Base-by-base conservation (phyloP, 2,888 invertebrate genomes). In the Eristalis pertinax region DNA sequence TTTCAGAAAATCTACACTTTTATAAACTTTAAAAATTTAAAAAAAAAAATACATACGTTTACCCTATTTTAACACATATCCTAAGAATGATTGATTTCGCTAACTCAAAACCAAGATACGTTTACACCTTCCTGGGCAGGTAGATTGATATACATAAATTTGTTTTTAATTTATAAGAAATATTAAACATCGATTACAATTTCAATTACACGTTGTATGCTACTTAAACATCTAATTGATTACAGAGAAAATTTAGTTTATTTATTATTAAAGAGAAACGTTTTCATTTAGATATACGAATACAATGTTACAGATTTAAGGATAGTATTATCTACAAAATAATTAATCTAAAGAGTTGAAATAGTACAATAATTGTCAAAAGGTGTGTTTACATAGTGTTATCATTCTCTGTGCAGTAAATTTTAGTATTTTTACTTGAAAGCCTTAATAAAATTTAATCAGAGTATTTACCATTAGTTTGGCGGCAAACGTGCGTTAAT, bases 141-240 rank as follows among this genome's bases (percentile, higher is more conserved):
- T 86, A 86, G 86, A 86, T 86, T 86, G 86, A 86, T 86, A 86
- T 78, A 74, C 65, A 83, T 50, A 50, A 4, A 69, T 73, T 65
- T 72, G 60, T n/a, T 5, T 65, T 26, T 15, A 74, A 68, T 56
- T 60, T 32, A 24, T 35, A 32, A 19, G 0, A 50, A 8, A 62
- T 72, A 56, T 32, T 83, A 75, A 83, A 86, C 78, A 86, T 75
- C 70, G 13, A 86, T 73, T 50, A 84, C 70, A 79, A 32, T 68
- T 41, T 69, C 38, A 26, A 22, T 43, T 79, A 67, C 15, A 41
- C 60, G 5, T 50, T 29, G 35, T 19, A 38, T 72, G 41, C 65
- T 65, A 65, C 29, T 58, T 41, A 79, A 70, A 43, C 8, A 50
- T 50, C 79, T 79, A 73, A 67, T 50, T 7, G 22, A 29, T 64